Evolutionary conservation across 2,113 vertebrate genomes (phyloP), one percentile per base, ranked within the genome.

Genomic region (Trogon melanurus): DNA sequence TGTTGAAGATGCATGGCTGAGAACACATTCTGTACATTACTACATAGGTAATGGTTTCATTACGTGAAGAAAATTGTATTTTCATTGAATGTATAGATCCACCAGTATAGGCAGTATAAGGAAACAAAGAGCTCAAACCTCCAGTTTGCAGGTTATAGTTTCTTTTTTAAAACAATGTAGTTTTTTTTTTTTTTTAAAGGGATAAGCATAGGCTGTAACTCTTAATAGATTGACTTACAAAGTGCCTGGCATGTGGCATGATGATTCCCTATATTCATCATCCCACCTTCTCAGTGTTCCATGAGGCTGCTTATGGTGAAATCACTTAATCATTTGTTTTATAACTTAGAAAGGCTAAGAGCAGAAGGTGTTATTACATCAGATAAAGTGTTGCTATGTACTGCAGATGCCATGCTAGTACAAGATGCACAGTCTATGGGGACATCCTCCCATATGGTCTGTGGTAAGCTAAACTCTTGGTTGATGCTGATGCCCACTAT

Each of bases 281-380:
- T 75, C 36, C 25, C 30, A 79, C 57, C 21, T 64, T 90, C 27
- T 60, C 58, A 91, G 51, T 74, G 38, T 90, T 90, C 73, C 60
- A 29, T 45, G 66, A 85, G 29, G 61, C 76, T 88, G 57, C 41
- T 90, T 67, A 69, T 81, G 62, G 76, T 90, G 60, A 90, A 88
- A 71, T 83, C 44, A 64, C 72, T 93, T 94, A 93, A 95, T 96
- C 22, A 64, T 94, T 95, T 96, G 85, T 93, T 90, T 93, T 83
- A 74, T 93, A 89, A 91, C 83, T 96, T 79, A 66, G 81, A 71
- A 93, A 91, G 88, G 50, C 79, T 92, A 69, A 94, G 67, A 97
- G 78, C 94, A 97, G 95, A 95, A 95, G 91, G 91, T 21, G 79
- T 94, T 95, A 89, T 92, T 97, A 80, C 85, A 96, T 92, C 91